phyloP scores from a whole-genome alignment of 2,888 invertebrate species.

The Sturmia bella region DNA sequence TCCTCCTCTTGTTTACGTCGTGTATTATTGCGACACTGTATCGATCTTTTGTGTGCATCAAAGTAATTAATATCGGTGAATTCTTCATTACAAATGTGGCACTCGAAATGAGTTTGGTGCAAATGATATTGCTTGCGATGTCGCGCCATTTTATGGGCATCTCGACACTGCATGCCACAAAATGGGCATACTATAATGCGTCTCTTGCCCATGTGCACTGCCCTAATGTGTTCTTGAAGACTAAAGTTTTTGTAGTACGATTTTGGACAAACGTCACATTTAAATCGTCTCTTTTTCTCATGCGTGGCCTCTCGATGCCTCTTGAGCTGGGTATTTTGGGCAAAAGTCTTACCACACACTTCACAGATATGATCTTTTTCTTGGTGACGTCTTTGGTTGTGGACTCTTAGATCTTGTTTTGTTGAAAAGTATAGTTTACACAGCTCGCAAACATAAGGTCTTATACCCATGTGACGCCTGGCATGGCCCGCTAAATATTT shows the following conservation, averaged over 20 bases:
- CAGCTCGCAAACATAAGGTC: constrained; percentile 77
- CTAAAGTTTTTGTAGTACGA: constrained; percentile 79
- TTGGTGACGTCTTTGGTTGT: constrained; percentile 77
- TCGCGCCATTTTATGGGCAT: constrained; percentile 79
- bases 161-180: constrained; percentile 79
- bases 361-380: constrained; percentile 78
- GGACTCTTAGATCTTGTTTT: constrained; percentile 77
- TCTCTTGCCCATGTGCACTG: constrained; percentile 78
- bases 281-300: constrained; percentile 77
- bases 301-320: constrained; percentile 78
- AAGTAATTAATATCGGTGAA: constrained; percentile 79
- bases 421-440: constrained; percentile 79
- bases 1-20: constrained; percentile 72
- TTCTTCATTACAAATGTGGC: constrained; percentile 77
- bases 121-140: constrained; percentile 78
- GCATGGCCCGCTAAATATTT: constrained; percentile 79
- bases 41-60: constrained; percentile 78
- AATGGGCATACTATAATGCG: constrained; percentile 78
- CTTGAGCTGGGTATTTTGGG: constrained; percentile 78
- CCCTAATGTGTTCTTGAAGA: constrained; percentile 78
- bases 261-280: constrained; percentile 76
- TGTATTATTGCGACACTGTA: constrained; percentile 79
- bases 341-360: constrained; percentile 78
- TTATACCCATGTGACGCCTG: constrained; percentile 78
- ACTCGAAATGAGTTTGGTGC: constrained; percentile 76